Conservation (phyloP, 2,888 invertebrate species). For the Keiferia lycopersicella region DNA sequence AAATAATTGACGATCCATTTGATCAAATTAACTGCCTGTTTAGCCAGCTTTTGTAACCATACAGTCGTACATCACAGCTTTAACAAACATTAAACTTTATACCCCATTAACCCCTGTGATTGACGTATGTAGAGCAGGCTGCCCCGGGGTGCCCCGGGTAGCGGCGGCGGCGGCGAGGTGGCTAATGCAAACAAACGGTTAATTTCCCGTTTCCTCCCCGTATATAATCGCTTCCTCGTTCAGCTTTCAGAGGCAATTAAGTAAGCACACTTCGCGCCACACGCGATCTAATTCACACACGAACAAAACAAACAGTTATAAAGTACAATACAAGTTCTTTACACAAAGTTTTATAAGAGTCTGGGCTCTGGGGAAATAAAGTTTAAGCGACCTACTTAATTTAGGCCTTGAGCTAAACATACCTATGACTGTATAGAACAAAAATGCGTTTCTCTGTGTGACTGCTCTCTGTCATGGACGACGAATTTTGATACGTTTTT, state of each 20-base stretch:
- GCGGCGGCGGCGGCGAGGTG: background rate
- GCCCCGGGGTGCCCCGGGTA: background rate
- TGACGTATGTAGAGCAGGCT: conserved; percentile 1
- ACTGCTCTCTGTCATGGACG: too few species aligned
- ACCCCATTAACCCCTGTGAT: background rate
- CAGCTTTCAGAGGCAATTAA: conserved; percentile 3
- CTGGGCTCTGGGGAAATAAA: too few species aligned
- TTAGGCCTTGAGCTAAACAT: too few species aligned
- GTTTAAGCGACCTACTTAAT: too few species aligned
- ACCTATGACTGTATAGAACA: too few species aligned
- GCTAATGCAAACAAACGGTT: background rate
- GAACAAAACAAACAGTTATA: background rate
- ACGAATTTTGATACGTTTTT: too few species aligned
- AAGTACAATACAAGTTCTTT: background rate
- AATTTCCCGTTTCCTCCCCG: background rate
- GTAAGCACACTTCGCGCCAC: background rate
- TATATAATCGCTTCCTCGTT: background rate
- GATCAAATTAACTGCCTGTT: too few species aligned
- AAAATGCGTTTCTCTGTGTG: too few species aligned
- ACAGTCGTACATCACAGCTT: background rate
- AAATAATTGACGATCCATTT: too few species aligned
- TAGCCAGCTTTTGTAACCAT: background rate
- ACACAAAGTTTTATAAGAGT: too few species aligned
- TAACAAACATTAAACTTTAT: background rate
- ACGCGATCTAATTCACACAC: background rate